Conservation (phyloP, 1,140 invertebrate genomes). For the Trialeurodes vaporariorum region DNA sequence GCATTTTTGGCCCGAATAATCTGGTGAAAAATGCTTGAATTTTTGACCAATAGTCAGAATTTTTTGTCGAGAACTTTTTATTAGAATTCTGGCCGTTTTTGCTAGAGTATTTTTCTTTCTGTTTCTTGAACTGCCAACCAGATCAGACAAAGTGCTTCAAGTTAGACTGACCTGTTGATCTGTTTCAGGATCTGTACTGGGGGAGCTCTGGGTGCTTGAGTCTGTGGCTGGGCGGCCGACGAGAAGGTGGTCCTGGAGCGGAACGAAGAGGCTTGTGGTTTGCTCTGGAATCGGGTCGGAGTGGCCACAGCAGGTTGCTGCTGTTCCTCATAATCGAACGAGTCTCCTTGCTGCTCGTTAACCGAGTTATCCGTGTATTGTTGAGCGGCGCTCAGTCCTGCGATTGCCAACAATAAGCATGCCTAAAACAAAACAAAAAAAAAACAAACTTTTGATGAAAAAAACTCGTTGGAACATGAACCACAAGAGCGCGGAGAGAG, state of each 20-base stretch:
- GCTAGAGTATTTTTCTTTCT: no score
- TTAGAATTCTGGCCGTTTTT: no score
- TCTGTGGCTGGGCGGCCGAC: not conserved
- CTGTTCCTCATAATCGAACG: not conserved
- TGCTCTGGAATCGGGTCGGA: not conserved
- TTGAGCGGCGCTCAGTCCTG: not conserved
- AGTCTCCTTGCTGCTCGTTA: not conserved
- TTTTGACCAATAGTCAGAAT: no score
- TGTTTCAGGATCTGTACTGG: constrained; percentile 71
- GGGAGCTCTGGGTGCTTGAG: constrained; percentile 34
- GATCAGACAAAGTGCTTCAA: no score
- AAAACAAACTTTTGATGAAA: no score
- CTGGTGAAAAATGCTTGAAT: no score
- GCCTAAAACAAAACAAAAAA: no score
- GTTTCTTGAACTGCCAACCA: no score
- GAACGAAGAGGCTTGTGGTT: not conserved
- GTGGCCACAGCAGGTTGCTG: not conserved
- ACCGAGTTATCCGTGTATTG: not conserved
- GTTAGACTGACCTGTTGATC: constrained; percentile 51
- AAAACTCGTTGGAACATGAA: no score
- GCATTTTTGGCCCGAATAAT: no score
- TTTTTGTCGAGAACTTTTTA: no score
- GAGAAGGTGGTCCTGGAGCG: constrained; percentile 6
- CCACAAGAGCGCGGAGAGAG: no score
- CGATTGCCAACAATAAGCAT: not conserved